phyloP scores from a whole-genome alignment of 2,113 vertebrate species.

The Thomomys bottae region DNA sequence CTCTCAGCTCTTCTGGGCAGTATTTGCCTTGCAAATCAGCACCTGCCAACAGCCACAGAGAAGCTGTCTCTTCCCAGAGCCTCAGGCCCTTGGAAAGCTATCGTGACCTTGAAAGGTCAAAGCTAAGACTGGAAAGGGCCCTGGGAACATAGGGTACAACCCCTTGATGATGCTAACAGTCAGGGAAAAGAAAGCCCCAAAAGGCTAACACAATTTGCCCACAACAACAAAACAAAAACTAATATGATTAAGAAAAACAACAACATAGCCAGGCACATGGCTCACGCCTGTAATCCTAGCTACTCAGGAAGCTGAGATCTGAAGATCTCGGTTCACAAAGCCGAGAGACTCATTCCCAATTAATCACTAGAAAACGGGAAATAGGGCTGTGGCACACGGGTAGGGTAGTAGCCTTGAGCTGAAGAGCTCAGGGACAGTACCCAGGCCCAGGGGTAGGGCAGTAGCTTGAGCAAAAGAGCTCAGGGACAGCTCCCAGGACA shows the following conservation, averaged over 20 bases:
- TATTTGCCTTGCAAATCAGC: slow-evolving; percentile 60
- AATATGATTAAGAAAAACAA: background rate
- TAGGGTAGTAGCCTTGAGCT: too few species aligned
- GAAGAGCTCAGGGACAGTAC: too few species aligned
- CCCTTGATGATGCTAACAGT: background rate
- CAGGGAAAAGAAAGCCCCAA: background rate
- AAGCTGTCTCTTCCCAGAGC: background rate
- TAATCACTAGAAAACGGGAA: too few species aligned
- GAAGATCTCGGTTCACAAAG: too few species aligned
- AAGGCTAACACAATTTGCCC: background rate
- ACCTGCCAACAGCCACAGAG: background rate
- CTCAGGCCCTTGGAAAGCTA: background rate
- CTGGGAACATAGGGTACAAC: slow-evolving; percentile 10
- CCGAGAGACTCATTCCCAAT: too few species aligned
- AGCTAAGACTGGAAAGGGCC: background rate
- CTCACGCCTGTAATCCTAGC: too few species aligned
- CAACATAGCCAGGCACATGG: too few species aligned
- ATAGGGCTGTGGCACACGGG: too few species aligned
- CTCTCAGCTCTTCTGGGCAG: background rate
- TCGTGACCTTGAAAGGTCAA: slow-evolving; percentile 64
- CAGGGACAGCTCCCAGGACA: too few species aligned
- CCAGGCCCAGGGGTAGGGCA: too few species aligned
- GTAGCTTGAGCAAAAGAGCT: too few species aligned
- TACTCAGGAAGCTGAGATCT: too few species aligned
- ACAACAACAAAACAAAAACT: background rate